Percentiles rank a stretch among this genome's conserved stretches.
Evolutionary conservation across 2,888 invertebrate genomes (phyloP).

Genomic region (Malthinus seriepunctatus): DNA sequence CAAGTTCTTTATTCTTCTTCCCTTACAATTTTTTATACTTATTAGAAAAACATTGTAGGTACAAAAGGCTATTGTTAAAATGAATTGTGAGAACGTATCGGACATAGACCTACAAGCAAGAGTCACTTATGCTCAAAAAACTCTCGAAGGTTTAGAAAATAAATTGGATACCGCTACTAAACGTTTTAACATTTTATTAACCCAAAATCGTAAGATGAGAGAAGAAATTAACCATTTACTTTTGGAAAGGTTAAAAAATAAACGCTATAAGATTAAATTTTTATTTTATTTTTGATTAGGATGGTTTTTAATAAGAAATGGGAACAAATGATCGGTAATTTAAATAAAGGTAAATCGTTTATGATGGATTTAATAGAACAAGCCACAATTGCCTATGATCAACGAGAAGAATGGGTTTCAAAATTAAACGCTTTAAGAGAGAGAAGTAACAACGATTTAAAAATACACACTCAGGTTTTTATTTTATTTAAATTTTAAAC

Average conservation of each 20-base stretch:
- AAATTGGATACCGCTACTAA: conserved; percentile 76
- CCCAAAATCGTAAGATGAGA: conserved; percentile 73
- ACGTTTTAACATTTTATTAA: conserved; percentile 74
- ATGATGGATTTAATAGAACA: conserved; percentile 87
- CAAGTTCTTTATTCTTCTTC: conserved; percentile 32
- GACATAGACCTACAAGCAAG: conserved; percentile 57
- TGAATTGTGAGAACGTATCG: conserved; percentile 54
- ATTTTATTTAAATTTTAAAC: background rate
- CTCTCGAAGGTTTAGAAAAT: conserved; percentile 71
- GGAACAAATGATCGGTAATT: conserved; percentile 74
- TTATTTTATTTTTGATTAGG: too few relatives aligned
- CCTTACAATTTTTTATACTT: background rate
- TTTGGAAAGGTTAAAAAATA: conserved; percentile 66
- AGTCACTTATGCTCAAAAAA: conserved; percentile 57
- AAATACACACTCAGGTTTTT: conserved; percentile 65
- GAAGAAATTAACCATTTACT: conserved; percentile 81
- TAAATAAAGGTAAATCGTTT: conserved; percentile 78
- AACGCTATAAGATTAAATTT: background rate
- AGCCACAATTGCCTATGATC: conserved; percentile 86
- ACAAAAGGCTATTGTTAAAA: conserved; percentile 51
- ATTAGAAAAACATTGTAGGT: conserved; percentile 40
- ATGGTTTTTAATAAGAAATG: conserved; percentile 82
- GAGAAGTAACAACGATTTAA: conserved; percentile 73
- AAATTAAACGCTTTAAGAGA: conserved; percentile 82
- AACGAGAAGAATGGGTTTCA: conserved; percentile 78